phyloP scores from a whole-genome alignment of 1,140 invertebrate genomes.

The Listronotus oregonensis region DNA sequence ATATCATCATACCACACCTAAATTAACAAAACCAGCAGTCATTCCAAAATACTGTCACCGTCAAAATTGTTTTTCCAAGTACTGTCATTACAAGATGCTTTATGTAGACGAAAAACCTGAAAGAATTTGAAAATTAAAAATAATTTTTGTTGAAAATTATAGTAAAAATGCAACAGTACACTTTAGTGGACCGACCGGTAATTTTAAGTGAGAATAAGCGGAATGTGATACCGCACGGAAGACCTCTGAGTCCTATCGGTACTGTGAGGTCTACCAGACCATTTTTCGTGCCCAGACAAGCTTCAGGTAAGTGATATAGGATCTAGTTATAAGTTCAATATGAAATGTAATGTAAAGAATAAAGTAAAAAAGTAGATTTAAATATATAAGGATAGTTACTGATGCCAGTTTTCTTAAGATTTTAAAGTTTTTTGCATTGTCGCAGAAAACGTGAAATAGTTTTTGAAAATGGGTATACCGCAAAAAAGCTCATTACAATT shows the following conservation, averaged over 20 bases:
- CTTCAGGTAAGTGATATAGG: too few species aligned
- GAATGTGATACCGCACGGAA: conserved; percentile 11
- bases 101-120: conserved; percentile 10
- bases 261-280: conserved; percentile 4
- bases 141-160: conserved; percentile 12
- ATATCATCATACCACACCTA: too few species aligned
- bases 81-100: neutral
- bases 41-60: neutral
- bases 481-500: too few species aligned
- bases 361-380: too few species aligned
- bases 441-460: too few species aligned
- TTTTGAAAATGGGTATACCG: too few species aligned
- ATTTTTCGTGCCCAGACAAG: conserved; percentile 3
- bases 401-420: too few species aligned
- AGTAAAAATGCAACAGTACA: conserved; percentile 1
- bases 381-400: too few species aligned
- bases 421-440: too few species aligned
- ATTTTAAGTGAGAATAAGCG: conserved; percentile 14
- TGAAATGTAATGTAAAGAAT: too few species aligned
- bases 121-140: neutral
- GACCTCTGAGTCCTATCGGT: conserved; percentile 6
- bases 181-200: neutral
- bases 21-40: too few species aligned
- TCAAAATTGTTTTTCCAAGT: conserved; percentile 15
- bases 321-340: too few species aligned